Percentiles rank a stretch among this genome's conserved stretches.
Evolutionary conservation across 2,888 invertebrate species (phyloP).

Genomic region (Dryadula phaetusa): DNA sequence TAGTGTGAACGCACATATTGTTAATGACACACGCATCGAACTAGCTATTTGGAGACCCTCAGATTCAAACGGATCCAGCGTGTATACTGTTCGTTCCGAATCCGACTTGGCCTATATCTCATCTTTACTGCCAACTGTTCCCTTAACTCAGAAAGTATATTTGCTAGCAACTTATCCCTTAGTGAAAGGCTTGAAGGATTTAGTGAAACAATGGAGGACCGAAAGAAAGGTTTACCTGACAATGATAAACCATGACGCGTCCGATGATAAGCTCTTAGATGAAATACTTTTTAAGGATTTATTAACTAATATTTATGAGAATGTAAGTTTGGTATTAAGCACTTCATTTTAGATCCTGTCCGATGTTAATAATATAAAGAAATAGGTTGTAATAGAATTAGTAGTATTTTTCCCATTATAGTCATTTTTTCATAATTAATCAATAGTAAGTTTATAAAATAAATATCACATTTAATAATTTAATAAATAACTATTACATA

Average conservation of each 20-base stretch:
- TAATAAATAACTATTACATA: no score
- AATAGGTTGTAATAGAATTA: no score
- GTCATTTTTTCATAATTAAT: no score
- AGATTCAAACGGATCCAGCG: constrained; percentile 46
- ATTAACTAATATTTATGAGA: constrained; percentile 14
- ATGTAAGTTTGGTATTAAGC: constrained; percentile 12
- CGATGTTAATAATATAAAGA: not conserved
- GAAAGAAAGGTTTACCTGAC: constrained; percentile 52
- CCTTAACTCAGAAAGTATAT: constrained; percentile 51
- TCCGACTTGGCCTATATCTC: constrained; percentile 51
- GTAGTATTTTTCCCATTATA: no score
- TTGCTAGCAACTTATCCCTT: constrained; percentile 55
- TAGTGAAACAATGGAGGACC: constrained; percentile 54
- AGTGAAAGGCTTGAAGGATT: constrained; percentile 51
- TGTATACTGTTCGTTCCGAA: constrained; percentile 50
- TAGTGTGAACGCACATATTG: constrained; percentile 48
- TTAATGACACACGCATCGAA: constrained; percentile 44
- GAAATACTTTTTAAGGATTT: constrained; percentile 7
- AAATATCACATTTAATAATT: no score
- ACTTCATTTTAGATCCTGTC: not conserved
- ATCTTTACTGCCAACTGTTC: constrained; percentile 48
- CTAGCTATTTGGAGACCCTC: constrained; percentile 52
- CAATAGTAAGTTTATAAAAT: no score
- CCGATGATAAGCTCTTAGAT: constrained; percentile 11
- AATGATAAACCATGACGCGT: constrained; percentile 51